Evolutionary conservation across 2,888 invertebrate genomes (phyloP), one percentile per base, ranked within the genome.

Genomic region (Flexamia atlantica): DNA sequence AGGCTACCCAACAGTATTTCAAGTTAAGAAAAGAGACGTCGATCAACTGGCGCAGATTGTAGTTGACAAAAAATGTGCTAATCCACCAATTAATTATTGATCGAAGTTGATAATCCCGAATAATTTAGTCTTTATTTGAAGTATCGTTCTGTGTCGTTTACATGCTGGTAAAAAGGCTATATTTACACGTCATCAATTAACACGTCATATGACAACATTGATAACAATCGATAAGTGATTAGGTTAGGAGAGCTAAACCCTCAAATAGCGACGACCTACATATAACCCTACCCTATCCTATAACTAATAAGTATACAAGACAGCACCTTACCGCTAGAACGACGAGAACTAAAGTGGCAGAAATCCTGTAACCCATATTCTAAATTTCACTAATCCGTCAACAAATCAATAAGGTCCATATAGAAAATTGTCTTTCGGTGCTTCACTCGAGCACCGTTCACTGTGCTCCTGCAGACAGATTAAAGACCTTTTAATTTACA

Each of bases 351-450:
- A 28, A 64, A 64, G 30, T 64, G 64, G 64, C 64, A 64, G 64
- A 14, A 28, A 64, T 64, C 64, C 64, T 64, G 64, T 64, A 30
- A 28, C 64, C 28, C 64, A 64, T 64, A 64, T 64, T 64, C 25
- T 17, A 64, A 64, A 64, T 28, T 64, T 28, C 64, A 64, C 64
- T 64, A 64, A 64, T 64, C 64, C 64, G 64, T 64, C 14, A 64
- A 64, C 64, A 64, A 64, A 64, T 64, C 28, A 64, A 64, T 14
- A 64, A 28, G 64, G 5, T 64, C 64, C 64, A 64, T 30, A 64
- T 64, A 64, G 64, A 64, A 64, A 64, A 64, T 64, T 64, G 64
- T 64, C 64, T 64, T 64, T 64, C 17, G 64, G 64, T 17, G 64
- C 64, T 64, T 64, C 30, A 20, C 25, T 28, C 3, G 64, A 64